Percentiles rank a stretch among this genome's conserved stretches.
Evolutionary conservation across 1,140 invertebrate species (phyloP).

Genomic region (Pogonomyrmex californicus): DNA sequence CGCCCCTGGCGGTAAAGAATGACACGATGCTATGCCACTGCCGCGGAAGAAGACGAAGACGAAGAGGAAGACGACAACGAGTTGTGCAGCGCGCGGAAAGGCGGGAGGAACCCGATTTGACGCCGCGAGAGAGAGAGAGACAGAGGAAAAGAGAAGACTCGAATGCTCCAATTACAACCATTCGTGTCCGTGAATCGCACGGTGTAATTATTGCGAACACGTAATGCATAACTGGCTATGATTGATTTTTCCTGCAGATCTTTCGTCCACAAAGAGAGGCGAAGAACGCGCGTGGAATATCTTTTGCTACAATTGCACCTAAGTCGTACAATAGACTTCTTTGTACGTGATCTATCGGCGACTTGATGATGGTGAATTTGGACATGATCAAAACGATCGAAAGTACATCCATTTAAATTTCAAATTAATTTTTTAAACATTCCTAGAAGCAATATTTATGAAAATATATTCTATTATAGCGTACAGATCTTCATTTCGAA

Average conservation of each 20-base stretch:
- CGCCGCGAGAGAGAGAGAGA: conserved; percentile 5
- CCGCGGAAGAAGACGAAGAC: conserved; percentile 69
- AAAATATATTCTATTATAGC: background rate
- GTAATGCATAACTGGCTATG: conserved; percentile 52
- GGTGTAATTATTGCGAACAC: conserved; percentile 45
- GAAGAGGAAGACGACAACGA: conserved; percentile 70
- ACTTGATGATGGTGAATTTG: background rate
- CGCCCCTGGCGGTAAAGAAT: conserved; percentile 79
- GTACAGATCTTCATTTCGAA: background rate
- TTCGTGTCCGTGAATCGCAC: conserved; percentile 44
- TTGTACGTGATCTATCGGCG: background rate
- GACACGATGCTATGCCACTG: conserved; percentile 69
- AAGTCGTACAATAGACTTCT: background rate
- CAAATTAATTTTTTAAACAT: background rate
- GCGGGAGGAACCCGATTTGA: conserved; percentile 50
- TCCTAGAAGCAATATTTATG: background rate
- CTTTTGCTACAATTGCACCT: background rate
- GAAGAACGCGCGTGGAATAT: background rate
- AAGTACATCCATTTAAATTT: background rate
- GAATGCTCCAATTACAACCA: conserved; percentile 50
- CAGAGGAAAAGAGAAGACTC: background rate
- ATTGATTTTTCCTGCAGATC: conserved; percentile 41
- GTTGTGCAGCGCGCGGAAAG: conserved; percentile 50
- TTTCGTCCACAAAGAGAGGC: conserved; percentile 30
- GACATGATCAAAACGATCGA: background rate